These are phyloP conservation scores for Motacilla alba DNA, from an alignment of 2,113 vertebrate genomes.

Conservation along the genomic window DNA sequence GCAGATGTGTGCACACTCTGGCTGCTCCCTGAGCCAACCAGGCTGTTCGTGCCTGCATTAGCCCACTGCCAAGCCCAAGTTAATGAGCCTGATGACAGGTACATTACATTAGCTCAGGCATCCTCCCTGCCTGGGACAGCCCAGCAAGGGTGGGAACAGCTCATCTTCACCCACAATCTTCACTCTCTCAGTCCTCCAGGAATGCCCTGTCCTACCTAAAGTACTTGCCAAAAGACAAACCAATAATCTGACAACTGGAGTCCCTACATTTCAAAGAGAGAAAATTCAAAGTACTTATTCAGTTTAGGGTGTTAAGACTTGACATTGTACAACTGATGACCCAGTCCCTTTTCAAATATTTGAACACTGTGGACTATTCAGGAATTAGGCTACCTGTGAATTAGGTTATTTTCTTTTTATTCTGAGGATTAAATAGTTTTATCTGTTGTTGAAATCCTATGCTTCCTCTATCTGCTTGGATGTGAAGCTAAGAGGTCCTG, in stretches of 20 bases:
- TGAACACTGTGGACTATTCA: not conserved
- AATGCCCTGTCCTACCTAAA: not conserved
- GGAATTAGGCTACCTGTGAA: slow-evolving; percentile 19
- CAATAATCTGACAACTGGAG: not conserved
- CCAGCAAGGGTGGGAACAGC: not conserved
- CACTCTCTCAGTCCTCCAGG: not conserved
- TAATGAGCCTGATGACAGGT: slow-evolving; percentile 50
- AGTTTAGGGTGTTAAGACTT: not conserved
- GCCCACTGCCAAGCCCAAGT: slow-evolving; percentile 13
- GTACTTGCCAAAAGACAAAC: not conserved
- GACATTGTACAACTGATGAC: not conserved
- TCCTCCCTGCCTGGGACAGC: not conserved
- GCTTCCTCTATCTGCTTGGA: not conserved
- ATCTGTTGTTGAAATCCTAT: not conserved
- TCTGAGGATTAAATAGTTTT: not conserved
- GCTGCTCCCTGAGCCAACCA: slow-evolving; percentile 8
- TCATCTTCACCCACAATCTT: not conserved
- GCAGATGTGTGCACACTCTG: slow-evolving; percentile 10
- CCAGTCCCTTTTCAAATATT: not conserved
- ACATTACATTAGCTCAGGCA: not conserved
- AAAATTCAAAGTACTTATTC: not conserved
- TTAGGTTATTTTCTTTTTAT: not conserved
- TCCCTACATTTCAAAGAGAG: not conserved
- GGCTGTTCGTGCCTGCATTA: not conserved
- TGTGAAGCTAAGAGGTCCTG: not conserved